Base-by-base conservation (phyloP, 1,140 invertebrate species). In the Plectrocnemia conspersa region DNA sequence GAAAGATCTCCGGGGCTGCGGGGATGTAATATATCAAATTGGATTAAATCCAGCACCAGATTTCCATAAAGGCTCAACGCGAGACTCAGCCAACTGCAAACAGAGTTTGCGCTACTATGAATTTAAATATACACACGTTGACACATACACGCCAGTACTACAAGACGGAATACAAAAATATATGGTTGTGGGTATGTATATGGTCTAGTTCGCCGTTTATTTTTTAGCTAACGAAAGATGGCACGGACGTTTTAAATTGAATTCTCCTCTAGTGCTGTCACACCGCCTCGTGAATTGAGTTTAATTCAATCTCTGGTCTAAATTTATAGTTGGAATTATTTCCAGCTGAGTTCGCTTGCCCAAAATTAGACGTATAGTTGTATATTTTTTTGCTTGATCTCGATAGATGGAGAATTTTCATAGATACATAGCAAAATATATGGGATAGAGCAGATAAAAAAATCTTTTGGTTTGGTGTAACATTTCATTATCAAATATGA, bases 91-190 rank as follows among this genome's bases (percentile, higher is more conserved):
- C 35, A 38, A 55, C 53, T 55, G 53, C 53, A 55, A 55, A 55
- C 46, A 49, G 29, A 47, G 53, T 48, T 55, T 47, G 53, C 41
- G 53, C 44, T 55, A 48, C 42, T 55, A 55, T 55, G 53, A 55
- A 55, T 55, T 55, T 55, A 55, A 55, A 55, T 55, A 55, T 55
- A 55, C 32, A 32, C 35, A 48, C 15, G 23, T 32, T 23, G 29
- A 45, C 23, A 45, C n/a, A 45, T 45, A 45, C n/a, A 25, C 23
- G 9, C 24, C 21, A 42, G 24, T 42, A 42, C 21, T 42, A 22
- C n/a, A 22, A 42, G 21, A 11, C 18, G 40, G 40, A 18, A 11
- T 7, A 13, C 35, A 36, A 36, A 36, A 18, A 18, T 36, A 15
- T 16, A n/a, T 15, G 19, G 35, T 4, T 36, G 15, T 7, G 35